Base-by-base conservation (phyloP, 2,888 invertebrate genomes). In the Amblyjoppa fuscipennis region DNA sequence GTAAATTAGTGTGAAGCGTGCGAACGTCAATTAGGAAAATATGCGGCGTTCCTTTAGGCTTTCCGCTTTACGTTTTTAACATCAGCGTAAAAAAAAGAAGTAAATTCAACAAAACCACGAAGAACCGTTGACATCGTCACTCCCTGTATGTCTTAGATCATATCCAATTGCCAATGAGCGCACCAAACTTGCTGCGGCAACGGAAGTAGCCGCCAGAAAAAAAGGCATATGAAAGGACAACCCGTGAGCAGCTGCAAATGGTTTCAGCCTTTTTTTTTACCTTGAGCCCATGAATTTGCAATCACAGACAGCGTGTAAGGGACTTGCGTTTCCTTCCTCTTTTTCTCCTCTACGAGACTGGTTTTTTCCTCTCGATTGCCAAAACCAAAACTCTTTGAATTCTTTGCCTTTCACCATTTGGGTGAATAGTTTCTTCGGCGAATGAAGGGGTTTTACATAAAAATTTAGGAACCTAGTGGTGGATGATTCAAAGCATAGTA, bases 281-380 rank as follows among this genome's bases (percentile, higher is more conserved):
- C 81, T 70, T 84, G 81, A 84, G 77, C 83, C 85, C 83, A 81
- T 84, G 84, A 85, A 88, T 88, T 87, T 88, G 84, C 84, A 77
- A 75, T 83, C 56, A 81, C 70, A 75, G 84, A 80, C 80, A 84
- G 68, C 78, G 74, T 56, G 73, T 70, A 77, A 81, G 73, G 76
- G 71, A 38, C 76, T 61, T 49, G 51, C 81, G 56, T 64, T 84
- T 69, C 68, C 81, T 53, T 56, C 73, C 41, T 71, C 80, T 38
- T 70, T 69, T 49, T 74, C 76, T 68, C 75, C 76, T 59, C 76
- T 51, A 34, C 61, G 64, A 34, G 28, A 45, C 28, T 75, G 31
- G 25, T 61, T 75, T 69, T n/a, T 49, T 71, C 38, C 73, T 53
- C 71, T 38, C 56, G 45, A 81, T 77, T 45, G 80, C 76, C 66